Evolutionary conservation across 2,888 invertebrate species (phyloP), one percentile per base, ranked within the genome.

Genomic region (Ochropleura plecta): DNA sequence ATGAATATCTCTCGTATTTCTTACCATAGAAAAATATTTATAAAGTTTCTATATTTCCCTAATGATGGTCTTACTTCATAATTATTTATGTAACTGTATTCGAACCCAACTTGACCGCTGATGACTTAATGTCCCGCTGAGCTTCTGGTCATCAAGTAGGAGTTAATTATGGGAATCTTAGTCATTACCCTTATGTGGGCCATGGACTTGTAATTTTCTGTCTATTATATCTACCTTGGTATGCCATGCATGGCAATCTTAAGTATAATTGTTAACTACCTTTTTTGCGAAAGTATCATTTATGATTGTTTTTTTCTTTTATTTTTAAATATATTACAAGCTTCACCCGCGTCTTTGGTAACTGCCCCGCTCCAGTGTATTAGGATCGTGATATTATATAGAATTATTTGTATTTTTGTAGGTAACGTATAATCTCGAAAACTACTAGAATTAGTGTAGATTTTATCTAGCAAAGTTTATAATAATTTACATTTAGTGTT

Each of bases 141-240:
- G 82, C 80, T 81, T 69, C 81, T 81, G 82, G 68, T 81, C 82
- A 81, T 82, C 82, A 73, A 65, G 55, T 44, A 16, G 53, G 42
- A 73, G 74, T 71, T 81, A 75, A 81, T 81, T 79, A 81, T 81
- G 82, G 69, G 81, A 81, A 81, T 53, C 82, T 79, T 66, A 30
- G 70, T 71, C 70, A 81, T 81, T 82, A 81, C 20, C 0, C 20
- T 51, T 30, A 70, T 65, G 64, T 71, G 55, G 75, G 74, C 57
- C 75, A 75, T 65, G 59, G 62, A 60, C 46, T 40, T 20, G 55
- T 79, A 75, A 82, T 81, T 55, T 79, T 67, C 64, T 60, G 82
- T 70, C 40, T 44, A 79, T 82, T 82, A 78, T 78, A 78, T 44
- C 74, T 78, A 78, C 20, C n/a, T 53, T 60, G 46, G 49, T 74